These are phyloP conservation scores for Tenualosa thibaudeaui DNA, from an alignment of 2,797 vertebrate species.

Conservation along the genomic window DNA sequence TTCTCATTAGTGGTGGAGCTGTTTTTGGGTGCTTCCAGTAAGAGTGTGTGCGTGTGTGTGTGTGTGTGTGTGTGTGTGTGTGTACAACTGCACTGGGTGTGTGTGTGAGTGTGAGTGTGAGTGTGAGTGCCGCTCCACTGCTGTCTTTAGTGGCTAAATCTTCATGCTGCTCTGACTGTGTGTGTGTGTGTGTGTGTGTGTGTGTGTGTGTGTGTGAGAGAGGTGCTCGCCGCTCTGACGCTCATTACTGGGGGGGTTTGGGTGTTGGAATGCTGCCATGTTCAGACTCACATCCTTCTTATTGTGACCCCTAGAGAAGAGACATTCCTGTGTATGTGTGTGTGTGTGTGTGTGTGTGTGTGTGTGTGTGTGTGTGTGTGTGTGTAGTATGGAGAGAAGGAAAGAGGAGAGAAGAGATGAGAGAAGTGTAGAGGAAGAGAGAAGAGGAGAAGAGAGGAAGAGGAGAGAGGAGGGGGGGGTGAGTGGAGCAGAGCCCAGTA, in stretches of 20 bases:
- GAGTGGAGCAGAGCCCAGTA: slow-evolving; percentile 41
- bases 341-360: too few relatives aligned
- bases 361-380: too few relatives aligned
- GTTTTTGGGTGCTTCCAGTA: slow-evolving; percentile 43
- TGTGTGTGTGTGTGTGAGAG: too few relatives aligned
- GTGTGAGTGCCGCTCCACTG: not conserved
- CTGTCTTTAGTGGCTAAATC: slow-evolving; percentile 43
- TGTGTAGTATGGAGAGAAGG: slow-evolving; percentile 31
- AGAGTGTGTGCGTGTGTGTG: slow-evolving; percentile 22
- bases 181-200: too few relatives aligned
- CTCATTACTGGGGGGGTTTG: not conserved
- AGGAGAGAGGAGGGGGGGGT: not conserved
- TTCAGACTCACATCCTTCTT: slow-evolving; percentile 17
- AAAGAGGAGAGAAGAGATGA: slow-evolving; percentile 14
- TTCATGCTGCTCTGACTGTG: too few relatives aligned
- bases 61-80: too few relatives aligned
- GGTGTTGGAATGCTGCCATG: slow-evolving; percentile 24
- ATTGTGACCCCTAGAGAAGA: too few relatives aligned
- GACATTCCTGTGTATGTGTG: too few relatives aligned
- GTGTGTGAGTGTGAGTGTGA: too few relatives aligned
- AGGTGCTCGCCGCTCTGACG: not conserved
- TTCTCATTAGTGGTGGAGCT: slow-evolving; percentile 60
- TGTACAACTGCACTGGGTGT: too few relatives aligned
- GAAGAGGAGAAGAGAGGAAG: not conserved
- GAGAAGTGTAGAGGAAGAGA: slow-evolving; percentile 27